Evolutionary conservation across 37 sponge, comb jelly and placozoan genomes (phyloP).

Genomic region (Geodia barretti): DNA sequence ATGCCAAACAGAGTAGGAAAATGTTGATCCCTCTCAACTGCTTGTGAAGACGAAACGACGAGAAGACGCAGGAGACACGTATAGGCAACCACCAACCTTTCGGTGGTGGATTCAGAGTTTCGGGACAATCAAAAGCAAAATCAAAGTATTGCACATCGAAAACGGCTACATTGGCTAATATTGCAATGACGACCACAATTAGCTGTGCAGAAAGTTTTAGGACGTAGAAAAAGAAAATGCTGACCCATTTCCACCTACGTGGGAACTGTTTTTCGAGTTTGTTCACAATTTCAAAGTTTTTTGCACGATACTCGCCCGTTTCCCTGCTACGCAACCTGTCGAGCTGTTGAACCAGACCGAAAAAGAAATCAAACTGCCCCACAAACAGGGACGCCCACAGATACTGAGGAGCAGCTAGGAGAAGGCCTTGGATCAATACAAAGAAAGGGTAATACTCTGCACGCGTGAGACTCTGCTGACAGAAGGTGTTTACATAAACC

Average conservation of each 20-base stretch:
- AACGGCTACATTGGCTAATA: not conserved
- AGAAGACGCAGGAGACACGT: not conserved
- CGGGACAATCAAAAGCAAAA: not conserved
- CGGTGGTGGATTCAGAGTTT: not conserved
- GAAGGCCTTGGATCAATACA: constrained; percentile 33
- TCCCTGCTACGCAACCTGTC: constrained; percentile 41
- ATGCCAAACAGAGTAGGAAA: constrained; percentile 11
- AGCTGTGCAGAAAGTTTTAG: constrained; percentile 40
- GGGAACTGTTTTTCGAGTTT: constrained; percentile 49
- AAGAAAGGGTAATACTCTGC: constrained; percentile 37
- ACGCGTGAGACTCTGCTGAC: constrained; percentile 26
- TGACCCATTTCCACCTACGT: not conserved
- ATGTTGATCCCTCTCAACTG: not conserved
- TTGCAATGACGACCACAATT: not conserved
- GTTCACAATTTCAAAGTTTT: constrained; percentile 37
- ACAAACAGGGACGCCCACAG: constrained; percentile 39
- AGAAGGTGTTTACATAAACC: constrained; percentile 42
- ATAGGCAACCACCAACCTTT: not conserved
- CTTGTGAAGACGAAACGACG: not conserved
- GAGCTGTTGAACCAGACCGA: constrained; percentile 25
- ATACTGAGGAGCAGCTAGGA: constrained; percentile 51
- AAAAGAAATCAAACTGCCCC: constrained; percentile 52
- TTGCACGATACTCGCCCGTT: constrained; percentile 48
- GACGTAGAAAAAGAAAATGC: constrained; percentile 42
- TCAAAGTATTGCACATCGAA: not conserved